Conservation (phyloP, 37 sponge, comb jelly and placozoan species). For the Chondrosia reniformis region DNA sequence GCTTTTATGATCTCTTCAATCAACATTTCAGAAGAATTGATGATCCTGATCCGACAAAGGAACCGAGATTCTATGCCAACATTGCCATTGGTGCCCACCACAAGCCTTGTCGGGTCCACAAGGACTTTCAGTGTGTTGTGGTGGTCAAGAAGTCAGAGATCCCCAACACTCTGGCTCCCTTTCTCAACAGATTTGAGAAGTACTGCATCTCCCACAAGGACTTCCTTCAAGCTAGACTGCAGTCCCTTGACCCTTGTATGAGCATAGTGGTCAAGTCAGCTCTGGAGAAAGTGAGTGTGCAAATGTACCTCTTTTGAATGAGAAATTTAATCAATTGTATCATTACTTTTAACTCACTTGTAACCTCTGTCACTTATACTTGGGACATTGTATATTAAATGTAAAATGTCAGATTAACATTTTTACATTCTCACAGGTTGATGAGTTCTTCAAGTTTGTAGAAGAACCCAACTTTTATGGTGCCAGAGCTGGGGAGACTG, state of each 20-base stretch:
- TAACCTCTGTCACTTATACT: too few species aligned
- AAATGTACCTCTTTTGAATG: neutral
- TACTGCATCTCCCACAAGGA: conserved; percentile 62
- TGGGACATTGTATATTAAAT: too few species aligned
- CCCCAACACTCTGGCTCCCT: conserved; percentile 57
- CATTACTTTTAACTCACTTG: too few species aligned
- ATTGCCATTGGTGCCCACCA: conserved; percentile 87
- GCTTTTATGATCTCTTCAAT: conserved; percentile 92
- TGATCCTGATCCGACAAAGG: conserved; percentile 51
- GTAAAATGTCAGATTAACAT: too few species aligned
- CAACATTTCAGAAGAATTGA: conserved; percentile 78
- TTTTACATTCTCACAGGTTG: too few species aligned
- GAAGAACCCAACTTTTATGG: conserved; percentile 46
- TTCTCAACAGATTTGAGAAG: conserved; percentile 91
- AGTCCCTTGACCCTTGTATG: conserved; percentile 41
- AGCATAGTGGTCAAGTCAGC: conserved; percentile 42
- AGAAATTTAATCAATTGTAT: too few species aligned
- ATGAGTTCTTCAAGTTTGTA: conserved; percentile 52
- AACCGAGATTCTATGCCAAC: conserved; percentile 78
- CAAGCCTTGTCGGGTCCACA: conserved; percentile 79
- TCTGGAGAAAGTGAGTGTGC: conserved; percentile 53
- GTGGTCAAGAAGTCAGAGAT: conserved; percentile 52
- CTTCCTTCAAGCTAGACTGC: conserved; percentile 59
- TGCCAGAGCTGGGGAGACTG: conserved; percentile 40
- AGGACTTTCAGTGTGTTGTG: conserved; percentile 81